Evolutionary conservation across 2,113 vertebrate species (phyloP).

Genomic region (Acrocephalus arundinaceus): DNA sequence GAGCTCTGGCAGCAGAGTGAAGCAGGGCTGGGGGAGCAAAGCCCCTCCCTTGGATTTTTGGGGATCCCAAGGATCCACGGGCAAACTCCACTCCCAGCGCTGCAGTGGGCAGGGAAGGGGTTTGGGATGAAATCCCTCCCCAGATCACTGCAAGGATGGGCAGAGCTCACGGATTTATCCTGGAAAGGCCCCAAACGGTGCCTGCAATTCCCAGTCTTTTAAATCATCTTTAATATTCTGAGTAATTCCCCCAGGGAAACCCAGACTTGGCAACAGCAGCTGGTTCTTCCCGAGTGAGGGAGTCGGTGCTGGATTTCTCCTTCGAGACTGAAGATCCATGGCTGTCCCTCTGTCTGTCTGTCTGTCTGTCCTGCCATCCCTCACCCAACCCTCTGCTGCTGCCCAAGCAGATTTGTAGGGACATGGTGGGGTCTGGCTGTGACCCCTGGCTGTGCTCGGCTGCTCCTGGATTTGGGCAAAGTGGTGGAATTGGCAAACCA

Average conservation of each 20-base stretch:
- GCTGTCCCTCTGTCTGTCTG: background rate
- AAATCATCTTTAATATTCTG: background rate
- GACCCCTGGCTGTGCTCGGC: background rate
- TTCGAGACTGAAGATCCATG: rapidly evolving
- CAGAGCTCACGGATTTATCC: background rate
- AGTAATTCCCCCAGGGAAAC: background rate
- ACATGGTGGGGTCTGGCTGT: background rate
- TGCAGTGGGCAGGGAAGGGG: background rate
- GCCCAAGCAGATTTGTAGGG: background rate
- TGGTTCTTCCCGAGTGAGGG: background rate
- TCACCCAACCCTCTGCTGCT: background rate
- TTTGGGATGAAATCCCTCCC: background rate
- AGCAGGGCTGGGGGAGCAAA: background rate
- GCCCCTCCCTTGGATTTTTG: rapidly evolving
- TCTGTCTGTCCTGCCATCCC: background rate
- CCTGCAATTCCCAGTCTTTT: background rate
- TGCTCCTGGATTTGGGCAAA: rapidly evolving
- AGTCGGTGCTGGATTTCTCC: background rate
- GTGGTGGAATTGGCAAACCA: rapidly evolving
- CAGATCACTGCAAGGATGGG: background rate
- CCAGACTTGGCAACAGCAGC: background rate
- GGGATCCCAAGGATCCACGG: background rate
- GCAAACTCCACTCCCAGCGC: background rate
- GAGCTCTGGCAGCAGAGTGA: rapidly evolving
- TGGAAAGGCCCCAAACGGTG: background rate